Conservation (phyloP, 2,113 vertebrate species). For the Apaloderma vittatum region DNA sequence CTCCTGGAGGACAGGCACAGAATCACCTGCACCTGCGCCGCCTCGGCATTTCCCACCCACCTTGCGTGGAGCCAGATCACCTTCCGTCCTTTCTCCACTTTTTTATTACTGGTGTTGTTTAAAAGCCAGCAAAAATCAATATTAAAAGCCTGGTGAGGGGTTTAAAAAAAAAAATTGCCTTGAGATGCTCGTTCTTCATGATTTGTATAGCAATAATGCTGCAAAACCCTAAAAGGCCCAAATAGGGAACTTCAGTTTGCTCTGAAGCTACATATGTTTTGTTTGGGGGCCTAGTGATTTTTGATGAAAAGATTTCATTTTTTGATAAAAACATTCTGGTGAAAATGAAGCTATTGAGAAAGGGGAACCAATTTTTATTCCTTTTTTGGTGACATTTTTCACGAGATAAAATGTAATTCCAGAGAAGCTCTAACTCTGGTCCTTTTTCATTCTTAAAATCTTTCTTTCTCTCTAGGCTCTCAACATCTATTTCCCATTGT, state of each 20-base stretch:
- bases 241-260: neutral
- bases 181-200: neutral
- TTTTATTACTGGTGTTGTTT: neutral
- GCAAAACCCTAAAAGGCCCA: neutral
- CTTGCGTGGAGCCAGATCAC: neutral
- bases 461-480: conserved; percentile 40
- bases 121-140: neutral
- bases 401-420: conserved; percentile 58
- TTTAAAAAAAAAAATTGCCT: neutral
- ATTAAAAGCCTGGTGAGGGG: neutral
- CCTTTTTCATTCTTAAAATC: conserved; percentile 62
- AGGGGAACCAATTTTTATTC: conserved; percentile 34
- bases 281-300: neutral
- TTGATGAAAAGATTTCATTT: conserved; percentile 38
- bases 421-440: neutral
- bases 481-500: conserved; percentile 64
- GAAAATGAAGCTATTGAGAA: conserved; percentile 47
- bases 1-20: too few species aligned
- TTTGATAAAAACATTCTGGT: conserved; percentile 31
- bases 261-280: neutral
- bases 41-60: neutral
- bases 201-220: neutral
- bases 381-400: conserved; percentile 58
- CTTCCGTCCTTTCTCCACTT: neutral
- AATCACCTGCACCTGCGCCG: rapidly evolving